Evolutionary conservation across 2,113 vertebrate genomes (phyloP), one percentile per base, ranked within the genome.

Genomic region (Lepisosteus oculatus): DNA sequence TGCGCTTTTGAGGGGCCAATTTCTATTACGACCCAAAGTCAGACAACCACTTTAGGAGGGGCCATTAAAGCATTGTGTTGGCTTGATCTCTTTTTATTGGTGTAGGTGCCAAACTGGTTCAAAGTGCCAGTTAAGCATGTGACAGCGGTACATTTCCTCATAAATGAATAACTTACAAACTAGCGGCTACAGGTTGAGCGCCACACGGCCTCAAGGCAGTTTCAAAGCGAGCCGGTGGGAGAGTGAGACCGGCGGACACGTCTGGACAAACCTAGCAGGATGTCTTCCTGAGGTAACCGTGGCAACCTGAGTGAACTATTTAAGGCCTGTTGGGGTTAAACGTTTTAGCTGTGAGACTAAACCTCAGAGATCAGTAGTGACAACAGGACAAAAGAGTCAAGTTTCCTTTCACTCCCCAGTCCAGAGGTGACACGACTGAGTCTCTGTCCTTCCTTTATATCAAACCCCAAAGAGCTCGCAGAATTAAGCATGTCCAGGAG

Each of bases 241-340:
- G 14, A 59, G 13, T n/a, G 57, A 59, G 57, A 59, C 57, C 57
- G 14, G n/a, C 3, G n/a, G 57, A 4, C 13, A 59, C 14, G 57
- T 15, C 5, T 59, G 13, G n/a, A 59, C 57, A 59, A 13, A 6
- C 14, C 9, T 74, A 44, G 64, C 67, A 67, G 55, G 72, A 29
- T 71, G 47, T 84, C 77, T 80, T 81, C 77, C 79, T 79, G 76
- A 72, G 86, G 80, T 87, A 78, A 54, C 88, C 81, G 80, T 85
- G 74, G 87, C 66, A 88, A 88, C 87, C 85, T 78, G 69, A 44
- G 55, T 72, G 66, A 61, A 44, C 29, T 54, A 86, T 80, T 83
- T 79, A 85, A 81, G 57, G 85, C 79, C 72, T 77, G 72, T 12
- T 15, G 66, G 66, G 72, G 43, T 73, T 47, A 73, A 73, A 47